A percentile compares a stretch with the other conserved stretches of the same genome.
Conservation (phyloP, 1,140 invertebrate genomes). For the Meloidogyne chitwoodi region DNA sequence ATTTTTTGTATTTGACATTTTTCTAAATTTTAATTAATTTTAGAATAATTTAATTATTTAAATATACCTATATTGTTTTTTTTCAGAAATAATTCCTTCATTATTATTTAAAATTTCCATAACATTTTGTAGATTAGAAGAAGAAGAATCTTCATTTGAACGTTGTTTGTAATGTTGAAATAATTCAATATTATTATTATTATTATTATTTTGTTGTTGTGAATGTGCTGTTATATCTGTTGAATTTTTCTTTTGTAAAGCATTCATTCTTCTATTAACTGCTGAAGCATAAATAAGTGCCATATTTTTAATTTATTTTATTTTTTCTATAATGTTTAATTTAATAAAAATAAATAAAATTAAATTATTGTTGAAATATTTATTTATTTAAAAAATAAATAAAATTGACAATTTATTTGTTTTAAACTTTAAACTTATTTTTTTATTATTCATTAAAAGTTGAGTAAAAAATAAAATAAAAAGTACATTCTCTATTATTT, state of each 20-base stretch:
- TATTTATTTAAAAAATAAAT: too few species aligned
- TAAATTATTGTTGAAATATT: too few species aligned
- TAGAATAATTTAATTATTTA: not conserved
- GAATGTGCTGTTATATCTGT: not conserved
- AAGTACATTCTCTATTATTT: too few species aligned
- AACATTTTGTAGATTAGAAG: not conserved
- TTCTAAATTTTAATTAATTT: not conserved
- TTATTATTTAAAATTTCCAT: not conserved
- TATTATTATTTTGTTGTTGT: not conserved
- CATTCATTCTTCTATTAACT: slow-evolving; percentile 17
- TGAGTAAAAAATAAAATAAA: too few species aligned
- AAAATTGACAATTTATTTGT: too few species aligned
- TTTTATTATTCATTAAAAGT: too few species aligned
- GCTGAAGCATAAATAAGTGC: slow-evolving; percentile 19
- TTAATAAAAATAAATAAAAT: too few species aligned
- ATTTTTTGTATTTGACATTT: not conserved
- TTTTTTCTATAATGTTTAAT: not conserved
- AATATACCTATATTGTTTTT: not conserved
- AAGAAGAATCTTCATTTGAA: not conserved
- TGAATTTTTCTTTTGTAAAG: slow-evolving; percentile 1
- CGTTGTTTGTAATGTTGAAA: not conserved
- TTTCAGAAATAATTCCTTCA: not conserved
- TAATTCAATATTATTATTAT: not conserved
- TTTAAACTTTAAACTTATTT: too few species aligned
- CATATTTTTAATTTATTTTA: not conserved